Base-by-base conservation (phyloP, 1,140 invertebrate species). In the Drosophila seguyi region DNA sequence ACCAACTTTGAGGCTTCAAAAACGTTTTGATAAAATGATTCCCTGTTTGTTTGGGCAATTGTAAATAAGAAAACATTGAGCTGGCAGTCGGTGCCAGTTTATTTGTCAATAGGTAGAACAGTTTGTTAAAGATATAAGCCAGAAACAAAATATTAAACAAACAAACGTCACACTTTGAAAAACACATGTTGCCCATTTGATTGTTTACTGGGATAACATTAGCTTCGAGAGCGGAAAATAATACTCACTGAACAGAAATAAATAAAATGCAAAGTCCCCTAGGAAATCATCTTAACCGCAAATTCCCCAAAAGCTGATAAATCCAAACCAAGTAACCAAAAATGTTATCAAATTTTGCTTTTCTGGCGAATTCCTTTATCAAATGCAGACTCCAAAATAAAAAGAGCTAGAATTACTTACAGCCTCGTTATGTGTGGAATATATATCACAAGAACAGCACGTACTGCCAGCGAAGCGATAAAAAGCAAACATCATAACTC, bases 31-130 rank as follows among this genome's bases (percentile, higher is more conserved):
- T 20, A n/a, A 31, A 36, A 57, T 27, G 13, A 18, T 50, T 57
- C 11, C 22, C 10, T 39, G 27, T 27, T 57, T 41, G 29, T 14
- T 44, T 22, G 2, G 18, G 18, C 7, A 67, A 39, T n/a, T 36
- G 48, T 47, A 39, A 42, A 38, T 29, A 71, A 14, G 20, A 38
- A 69, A 73, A 73, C 29, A 25, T 41, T 58, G 36, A 71, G 27
- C 34, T 34, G 50, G 42, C 52, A 39, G 47, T 18, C 10, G 41
- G 25, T 68, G 18, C 34, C 61, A 68, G 62, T 52, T 67, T 68
- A 45, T 38, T 38, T 38, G 52, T 38, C 52, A 38, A 53, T 53
- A 10, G 18, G 20, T 36, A 16, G 14, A 10, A 38, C 36, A 14
- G 18, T 36, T 71, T 71, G 16, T 27, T 58, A 7, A 27, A 39